Base-by-base conservation (phyloP, 2,113 vertebrate genomes). In the Phoxinus phoxinus region DNA sequence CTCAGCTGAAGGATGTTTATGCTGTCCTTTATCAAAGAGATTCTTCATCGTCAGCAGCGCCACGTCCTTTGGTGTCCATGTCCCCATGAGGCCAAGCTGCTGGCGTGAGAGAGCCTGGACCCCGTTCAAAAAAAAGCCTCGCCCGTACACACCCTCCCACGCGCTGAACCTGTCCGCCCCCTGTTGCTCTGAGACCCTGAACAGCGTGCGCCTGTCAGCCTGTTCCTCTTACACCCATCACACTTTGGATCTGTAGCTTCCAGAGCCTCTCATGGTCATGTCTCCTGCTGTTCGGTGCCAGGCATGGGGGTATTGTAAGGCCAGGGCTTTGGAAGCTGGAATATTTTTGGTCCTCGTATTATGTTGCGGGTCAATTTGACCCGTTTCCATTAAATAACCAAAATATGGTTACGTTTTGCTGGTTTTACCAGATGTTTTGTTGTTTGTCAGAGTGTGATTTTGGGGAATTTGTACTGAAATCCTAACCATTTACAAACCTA, bases 11-110 rank as follows among this genome's bases (percentile, higher is more conserved):
- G 87, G 87, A 58, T 84, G 74, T 84, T 56, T 88, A 84, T 73
- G 84, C 84, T 88, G 87, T 91, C 86, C 89, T 94, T 92, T 93
- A 93, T 92, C 92, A 90, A 87, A 90, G 90, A 87, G 90, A 91
- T 94, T 91, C 88, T 88, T 93, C 89, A 90, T 92, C 89, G 87
- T 94, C 92, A 92, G 90, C 89, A 92, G 86, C 81, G 63, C 90
- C 88, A 73, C 51, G 69, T 89, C 69, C 84, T 86, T 65, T 81
- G 89, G 89, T 85, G 58, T 89, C 87, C 79, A 15, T 61, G 86
- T 86, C 89, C 87, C 87, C 88, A 84, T 44, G 81, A 89, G 86
- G 87, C 88, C 81, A 90, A 90, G 90, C 92, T 91, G 91, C 89
- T 88, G 82, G 86, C 90, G 87, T 92, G 88, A 92, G 89, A 76